Evolutionary conservation across 1,140 invertebrate species (phyloP).

Genomic region (Caerostris extrusa): DNA sequence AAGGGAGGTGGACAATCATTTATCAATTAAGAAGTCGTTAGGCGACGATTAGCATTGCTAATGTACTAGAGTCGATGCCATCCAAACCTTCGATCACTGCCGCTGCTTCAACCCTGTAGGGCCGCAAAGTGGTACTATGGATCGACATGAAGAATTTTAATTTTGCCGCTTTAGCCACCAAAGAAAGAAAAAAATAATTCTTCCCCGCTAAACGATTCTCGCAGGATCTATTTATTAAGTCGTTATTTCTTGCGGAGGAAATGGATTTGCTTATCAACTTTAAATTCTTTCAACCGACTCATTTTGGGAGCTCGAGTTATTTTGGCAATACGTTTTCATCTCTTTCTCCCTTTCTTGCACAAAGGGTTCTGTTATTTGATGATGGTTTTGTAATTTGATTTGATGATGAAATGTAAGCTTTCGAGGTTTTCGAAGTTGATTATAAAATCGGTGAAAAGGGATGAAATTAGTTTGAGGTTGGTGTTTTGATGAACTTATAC

Average conservation of each 20-base stretch:
- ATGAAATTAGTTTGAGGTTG: too few relatives aligned
- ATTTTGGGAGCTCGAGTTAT: neutral
- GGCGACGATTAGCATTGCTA: constrained; percentile 48
- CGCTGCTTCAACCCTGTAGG: neutral
- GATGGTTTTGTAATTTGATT: neutral
- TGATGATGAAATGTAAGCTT: neutral
- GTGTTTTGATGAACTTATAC: too few relatives aligned
- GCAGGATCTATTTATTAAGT: constrained; percentile 11
- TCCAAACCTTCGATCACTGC: neutral
- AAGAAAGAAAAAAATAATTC: neutral
- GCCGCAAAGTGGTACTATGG: neutral
- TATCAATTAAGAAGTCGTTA: constrained; percentile 62
- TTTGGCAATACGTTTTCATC: neutral
- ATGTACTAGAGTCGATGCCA: neutral
- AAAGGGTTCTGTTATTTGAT: neutral
- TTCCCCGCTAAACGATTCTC: neutral
- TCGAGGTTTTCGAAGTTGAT: neutral
- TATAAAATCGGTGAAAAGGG: too few relatives aligned
- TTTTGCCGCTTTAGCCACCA: neutral
- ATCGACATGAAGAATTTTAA: neutral
- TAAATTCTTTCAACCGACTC: neutral
- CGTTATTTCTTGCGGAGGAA: neutral
- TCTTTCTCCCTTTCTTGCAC: neutral
- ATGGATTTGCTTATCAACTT: neutral
- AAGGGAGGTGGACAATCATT: constrained; percentile 40